Base-by-base conservation (phyloP, 1,140 invertebrate genomes). In the Zaprionus gabonicus region DNA sequence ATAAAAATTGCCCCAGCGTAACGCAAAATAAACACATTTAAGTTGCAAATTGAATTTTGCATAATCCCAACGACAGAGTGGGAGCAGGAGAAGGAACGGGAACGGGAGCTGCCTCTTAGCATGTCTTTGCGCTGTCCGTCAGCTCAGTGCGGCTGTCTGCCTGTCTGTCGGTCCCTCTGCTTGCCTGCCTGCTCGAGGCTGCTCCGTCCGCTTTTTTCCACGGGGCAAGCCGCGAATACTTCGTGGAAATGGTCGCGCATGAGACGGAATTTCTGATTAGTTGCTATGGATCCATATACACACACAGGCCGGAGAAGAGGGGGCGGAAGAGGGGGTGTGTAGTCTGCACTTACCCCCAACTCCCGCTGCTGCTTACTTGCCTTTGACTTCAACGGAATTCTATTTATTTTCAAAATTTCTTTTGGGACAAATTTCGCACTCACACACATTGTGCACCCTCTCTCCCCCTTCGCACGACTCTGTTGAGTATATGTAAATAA, bases 1-100 rank as follows among this genome's bases (percentile, higher is more conserved):
- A 88, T 88, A 90, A 91, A 90, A 90, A 90, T 91, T 90, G 86
- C 85, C 85, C 83, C 85, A 90, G 81, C 85, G 85, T 90, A 91
- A 91, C 85, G 82, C 86, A 91, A 91, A 91, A 91, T 91, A 91
- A 91, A 91, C 91, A 91, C 91, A 91, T 91, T 91, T 87, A 91
- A 91, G 82, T 91, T 91, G 91, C 86, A 91, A 91, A 91, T 91
- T 91, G 91, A 91, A 91, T 91, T 91, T 87, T 83, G 78, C 82
- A 92, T 91, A 91, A 91, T 91, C 91, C 83, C 81, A 75, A 70
- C 73, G 85, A 75, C 51, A 76, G 66, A 49, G 84, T 70, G 59
- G 71, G 46, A n/a, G 15, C 23, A 41, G 46, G 1, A 31, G 27
- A 25, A 41, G 23, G 5, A 27, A 79, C 74, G 53, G 77, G 28